Evolutionary conservation across 2,113 vertebrate genomes (phyloP), one percentile per base, ranked within the genome.

Genomic region (Elgaria multicarinata): DNA sequence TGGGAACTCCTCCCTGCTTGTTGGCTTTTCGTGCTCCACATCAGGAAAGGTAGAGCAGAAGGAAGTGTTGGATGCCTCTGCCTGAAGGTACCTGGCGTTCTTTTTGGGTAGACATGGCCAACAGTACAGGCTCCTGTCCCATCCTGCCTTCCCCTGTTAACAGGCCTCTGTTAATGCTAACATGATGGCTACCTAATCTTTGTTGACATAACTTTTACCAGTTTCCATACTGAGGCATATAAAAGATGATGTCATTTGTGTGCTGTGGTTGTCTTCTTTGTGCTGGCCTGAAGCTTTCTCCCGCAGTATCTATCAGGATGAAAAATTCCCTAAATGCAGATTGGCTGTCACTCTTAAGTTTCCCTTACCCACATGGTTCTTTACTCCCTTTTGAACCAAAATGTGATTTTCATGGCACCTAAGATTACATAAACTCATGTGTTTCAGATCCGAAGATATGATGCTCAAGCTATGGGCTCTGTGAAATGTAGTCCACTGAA

Each of bases 321-420:
- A 84, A 84, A n/a, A 22, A 71, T 85, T 84, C 66, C 44, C 14
- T 13, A 85, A 85, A 85, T 71, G 31, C 44, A 84, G 42, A 64
- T n/a, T 84, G 64, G 18, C 28, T 50, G 8, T 39, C 39, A 62
- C 62, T 44, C 9, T 83, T 66, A 28, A 44, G 28, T 28, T 44
- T 13, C 39, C n/a, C 71, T 36, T 74, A n/a, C 33, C 18, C 71
- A 39, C n/a, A 39, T 13, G 18, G 55, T 36, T 2, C 42, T 83
- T 83, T 83, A 44, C 39, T 67, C 67, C 31, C 22, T 18, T 46
- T 14, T 14, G 1, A 12, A 42, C 50, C 39, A 67, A 67, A 83
- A 78, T 28, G 67, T 44, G 28, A 6, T 67, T 83, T 39, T 53
- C 31, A 46, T 46, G 72, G 36, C 44, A 55, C 13, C 1, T 62